Evolutionary conservation across 2,113 vertebrate species (phyloP), one percentile per base, ranked within the genome.

Genomic region (Hydropotes inermis): DNA sequence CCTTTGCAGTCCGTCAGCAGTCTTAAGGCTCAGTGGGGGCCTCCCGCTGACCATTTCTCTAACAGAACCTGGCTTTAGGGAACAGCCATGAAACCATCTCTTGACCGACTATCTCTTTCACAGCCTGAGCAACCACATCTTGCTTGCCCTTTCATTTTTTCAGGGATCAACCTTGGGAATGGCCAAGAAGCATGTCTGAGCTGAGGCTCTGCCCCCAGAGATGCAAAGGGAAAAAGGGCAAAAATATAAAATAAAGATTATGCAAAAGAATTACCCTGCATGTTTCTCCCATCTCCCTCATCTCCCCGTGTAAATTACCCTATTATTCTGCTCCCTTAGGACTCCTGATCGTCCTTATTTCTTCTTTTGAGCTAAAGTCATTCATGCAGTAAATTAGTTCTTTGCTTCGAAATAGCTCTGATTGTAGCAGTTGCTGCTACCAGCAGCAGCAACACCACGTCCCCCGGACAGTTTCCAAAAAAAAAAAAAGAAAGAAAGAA

Each of bases 371-470:
- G 99, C 99, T 99, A 99, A 99, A 99, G 98, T 98, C 99, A 99
- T 97, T 98, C 99, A 99, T 98, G 99, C 99, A 99, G 99, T 99
- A 99, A 99, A 99, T 99, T 99, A 99, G 98, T 99, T 99, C 99
- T 99, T 98, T 98, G 98, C 98, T 98, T 98, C 91, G 97, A 99
- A 99, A 99, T 98, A 97, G 98, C 98, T 98, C 97, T 98, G 99
- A 99, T 99, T 99, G 98, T 98, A 96, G 96, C 98, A 97, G 98
- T 98, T 97, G 98, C 94, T 88, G 97, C 91, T 95, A 96, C 98
- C 91, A 99, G 23, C 93, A 91, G 52, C 96, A 64, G 98, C 96
- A 98, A 96, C 93, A 92, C 39, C 64, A 97, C 76, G 55, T 95
- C 97, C 96, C 97, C 87, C 2, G 86, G 97, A 98, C 97, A 97